Percentiles rank a stretch among this genome's conserved stretches.
Conservation (phyloP, 1,140 invertebrate genomes). For the Rhopalosiphum padi region DNA sequence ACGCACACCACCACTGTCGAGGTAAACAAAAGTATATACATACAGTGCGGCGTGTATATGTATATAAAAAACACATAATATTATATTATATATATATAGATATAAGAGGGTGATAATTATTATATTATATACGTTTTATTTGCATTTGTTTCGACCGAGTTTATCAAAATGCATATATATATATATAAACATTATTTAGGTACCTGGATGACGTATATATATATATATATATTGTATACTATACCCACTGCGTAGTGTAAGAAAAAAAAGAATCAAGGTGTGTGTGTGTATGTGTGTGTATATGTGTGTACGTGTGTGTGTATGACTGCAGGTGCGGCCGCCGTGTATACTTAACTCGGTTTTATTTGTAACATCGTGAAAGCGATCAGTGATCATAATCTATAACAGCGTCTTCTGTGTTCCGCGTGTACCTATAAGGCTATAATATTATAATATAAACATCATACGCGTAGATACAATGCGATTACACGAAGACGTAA, state of each 20-base stretch:
- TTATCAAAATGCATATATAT: constrained; percentile 18
- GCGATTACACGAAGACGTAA: constrained; percentile 20
- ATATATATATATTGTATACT: background rate
- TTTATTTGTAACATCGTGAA: constrained; percentile 30
- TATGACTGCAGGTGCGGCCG: constrained; percentile 19
- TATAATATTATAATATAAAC: constrained; percentile 1
- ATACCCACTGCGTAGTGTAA: background rate
- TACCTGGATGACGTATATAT: background rate
- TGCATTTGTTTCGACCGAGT: constrained; percentile 46
- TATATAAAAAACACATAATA: background rate
- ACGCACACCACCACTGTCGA: background rate
- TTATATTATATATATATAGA: background rate
- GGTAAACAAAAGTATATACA: constrained; percentile 43
- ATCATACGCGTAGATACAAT: background rate
- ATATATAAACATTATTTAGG: background rate
- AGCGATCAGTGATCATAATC: constrained; percentile 32
- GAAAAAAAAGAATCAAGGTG: constrained; percentile 12
- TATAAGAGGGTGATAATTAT: constrained; percentile 33
- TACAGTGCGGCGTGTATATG: background rate
- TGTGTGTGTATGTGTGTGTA: background rate
- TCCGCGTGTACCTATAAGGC: background rate
- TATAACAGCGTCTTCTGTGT: constrained; percentile 21
- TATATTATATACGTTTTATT: constrained; percentile 47
- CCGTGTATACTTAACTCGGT: background rate
- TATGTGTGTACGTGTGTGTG: background rate